Conservation (phyloP, 64 coral and sea anemone genomes). For the Montipora capricornis region DNA sequence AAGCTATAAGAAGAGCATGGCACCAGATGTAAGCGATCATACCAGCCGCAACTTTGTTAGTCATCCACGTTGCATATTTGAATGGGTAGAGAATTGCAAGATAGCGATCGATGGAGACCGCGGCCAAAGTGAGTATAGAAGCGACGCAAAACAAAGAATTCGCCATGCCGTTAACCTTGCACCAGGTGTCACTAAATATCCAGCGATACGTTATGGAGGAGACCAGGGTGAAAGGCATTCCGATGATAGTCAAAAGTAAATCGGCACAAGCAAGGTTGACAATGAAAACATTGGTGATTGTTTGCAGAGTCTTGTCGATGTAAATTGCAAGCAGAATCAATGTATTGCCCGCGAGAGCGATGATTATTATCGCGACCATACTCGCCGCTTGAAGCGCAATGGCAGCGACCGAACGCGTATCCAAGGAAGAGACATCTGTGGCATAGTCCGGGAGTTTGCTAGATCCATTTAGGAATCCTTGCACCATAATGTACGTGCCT, state of each 20-base stretch:
- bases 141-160: constrained; percentile 93
- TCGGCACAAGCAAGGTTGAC: constrained; percentile 87
- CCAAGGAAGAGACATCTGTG: not conserved
- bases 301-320: constrained; percentile 86
- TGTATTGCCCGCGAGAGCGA: constrained; percentile 73
- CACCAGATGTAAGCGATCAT: constrained; percentile 87
- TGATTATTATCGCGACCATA: constrained; percentile 75
- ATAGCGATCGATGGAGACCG: constrained; percentile 90
- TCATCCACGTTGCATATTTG: constrained; percentile 76
- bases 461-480: not conserved
- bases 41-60: constrained; percentile 51
- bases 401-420: constrained; percentile 39
- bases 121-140: constrained; percentile 84
- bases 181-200: constrained; percentile 87
- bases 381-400: constrained; percentile 68
- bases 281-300: constrained; percentile 89
- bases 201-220: constrained; percentile 88
- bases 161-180: constrained; percentile 85
- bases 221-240: constrained; percentile 87
- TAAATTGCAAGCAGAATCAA: constrained; percentile 89
- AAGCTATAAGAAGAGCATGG: constrained; percentile 64
- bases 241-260: constrained; percentile 64
- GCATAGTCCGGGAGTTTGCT: not conserved
- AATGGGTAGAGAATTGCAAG: constrained; percentile 85
- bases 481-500: not conserved